Evolutionary conservation across 2,888 invertebrate genomes (phyloP), one percentile per base, ranked within the genome.

Genomic region (Ectemnius continuus): DNA sequence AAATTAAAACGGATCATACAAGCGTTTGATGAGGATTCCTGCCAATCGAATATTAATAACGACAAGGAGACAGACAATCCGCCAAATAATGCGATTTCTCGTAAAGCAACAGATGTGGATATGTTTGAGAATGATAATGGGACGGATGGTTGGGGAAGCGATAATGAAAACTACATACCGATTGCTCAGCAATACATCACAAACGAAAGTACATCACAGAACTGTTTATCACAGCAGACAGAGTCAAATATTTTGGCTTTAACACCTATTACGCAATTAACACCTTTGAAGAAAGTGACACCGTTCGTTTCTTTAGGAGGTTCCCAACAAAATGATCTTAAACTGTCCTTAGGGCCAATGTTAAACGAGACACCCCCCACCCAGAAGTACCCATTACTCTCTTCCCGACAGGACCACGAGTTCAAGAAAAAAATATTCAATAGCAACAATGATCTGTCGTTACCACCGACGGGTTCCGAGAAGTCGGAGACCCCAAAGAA

Each of bases 201-300:
- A 26, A 57, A 57, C 2, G 61, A 73, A 8, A 66, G 66, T 11
- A 74, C 68, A 47, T 79, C 77, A 66, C 86, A 85, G 67, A 45
- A 61, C 4, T 86, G 80, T 68, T 85, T 85, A 65, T 88, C 88
- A 11, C 88, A 88, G 0, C 56, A 77, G 6, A 70, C 61, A 2
- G 82, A 74, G 47, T 63, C 74, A 0, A 82, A 80, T 16, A 72
- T 79, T 61, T 84, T 90, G 4, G 90, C 90, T 73, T 91, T 92
- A 82, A 92, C 92, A 4, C 92, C 92, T 0, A 88, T 92, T 70
- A 90, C 91, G 1, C 92, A 92, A 78, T 85, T 92, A 86, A 92
- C 69, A 86, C 91, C 91, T 0, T 67, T 88, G 4, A 84, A 16
- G 74, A 75, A 8, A 72, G 67, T 1, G 36, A 58, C 0, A 70